These are phyloP conservation scores for Galerucella pusilla DNA, from an alignment of 2,888 invertebrate species.

Conservation along the genomic window DNA sequence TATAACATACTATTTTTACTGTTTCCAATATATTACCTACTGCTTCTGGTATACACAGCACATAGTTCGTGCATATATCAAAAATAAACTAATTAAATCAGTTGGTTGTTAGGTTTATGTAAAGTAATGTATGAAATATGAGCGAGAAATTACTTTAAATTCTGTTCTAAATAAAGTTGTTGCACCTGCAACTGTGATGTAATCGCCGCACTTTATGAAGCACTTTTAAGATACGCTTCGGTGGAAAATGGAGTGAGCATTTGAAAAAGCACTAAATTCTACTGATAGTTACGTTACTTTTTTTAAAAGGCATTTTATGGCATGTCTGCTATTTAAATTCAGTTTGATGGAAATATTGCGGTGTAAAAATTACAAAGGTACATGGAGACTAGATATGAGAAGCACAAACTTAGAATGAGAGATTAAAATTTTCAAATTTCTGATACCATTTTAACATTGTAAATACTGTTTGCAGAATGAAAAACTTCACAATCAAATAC, in stretches of 20 bases:
- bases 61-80: neutral
- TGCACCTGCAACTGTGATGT: conserved; percentile 31
- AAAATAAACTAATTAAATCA: neutral
- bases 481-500: too few relatives aligned
- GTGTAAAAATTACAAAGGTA: too few relatives aligned
- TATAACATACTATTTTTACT: too few relatives aligned
- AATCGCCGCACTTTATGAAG: conserved; percentile 21
- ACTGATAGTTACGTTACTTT: neutral
- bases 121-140: neutral
- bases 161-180: conserved; percentile 21
- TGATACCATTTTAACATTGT: too few relatives aligned
- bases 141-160: neutral
- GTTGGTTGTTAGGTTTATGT: neutral
- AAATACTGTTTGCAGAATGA: too few relatives aligned
- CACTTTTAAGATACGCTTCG: neutral
- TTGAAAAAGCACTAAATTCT: neutral
- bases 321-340: neutral
- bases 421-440: too few relatives aligned
- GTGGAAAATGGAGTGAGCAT: neutral
- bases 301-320: neutral
- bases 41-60: too few relatives aligned
- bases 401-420: too few relatives aligned
- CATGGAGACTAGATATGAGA: too few relatives aligned
- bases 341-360: neutral
- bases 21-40: too few relatives aligned